Evolutionary conservation across 2,888 invertebrate genomes (phyloP), one percentile per base, ranked within the genome.

Genomic region (Drosophila quasianomalipes): DNA sequence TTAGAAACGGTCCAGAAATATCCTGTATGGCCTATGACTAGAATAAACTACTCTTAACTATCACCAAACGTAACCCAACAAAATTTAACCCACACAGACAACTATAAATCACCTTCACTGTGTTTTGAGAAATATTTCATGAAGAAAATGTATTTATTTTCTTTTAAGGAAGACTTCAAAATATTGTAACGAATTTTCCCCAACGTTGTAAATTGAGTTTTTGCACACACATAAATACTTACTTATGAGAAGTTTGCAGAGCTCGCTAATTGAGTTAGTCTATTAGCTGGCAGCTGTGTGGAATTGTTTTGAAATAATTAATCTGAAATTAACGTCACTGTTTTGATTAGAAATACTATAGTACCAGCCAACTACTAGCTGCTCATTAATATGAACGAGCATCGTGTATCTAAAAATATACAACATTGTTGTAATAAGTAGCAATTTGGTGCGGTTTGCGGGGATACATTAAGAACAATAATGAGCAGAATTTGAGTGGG

Each of bases 281-380:
- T 52, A 49, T 63, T 58, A 54, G 76, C 60, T 55, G 19, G 55
- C 26, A 67, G 49, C 63, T 64, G 53, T 47, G 65, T 60, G 53
- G 37, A 31, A n/a, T 47, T 79, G 62, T 69, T 71, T 68, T 51
- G 47, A 81, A 71, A 71, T 81, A 76, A 78, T 78, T 70, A 78
- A 76, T 41, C 41, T 61, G 28, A 70, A 61, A 64, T 37, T 51
- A 62, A 82, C 74, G 82, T 74, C 70, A 78, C 49, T 75, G 69
- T 82, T 81, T 61, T 53, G 71, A 78, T 80, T 73, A 69, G 61
- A 64, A 55, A 49, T 55, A 55, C 52, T 35, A 58, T 37, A 44
- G 62, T 41, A 47, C 31, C 22, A 31, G 14, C 6, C 41, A 37
- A 62, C 35, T 57, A 75, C 70, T 64, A 61, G 70, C 61, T 54